A percentile compares a stretch with the other conserved stretches of the same genome.
Conservation (phyloP, 2,797 vertebrate species). For the Esox masquinongy region DNA sequence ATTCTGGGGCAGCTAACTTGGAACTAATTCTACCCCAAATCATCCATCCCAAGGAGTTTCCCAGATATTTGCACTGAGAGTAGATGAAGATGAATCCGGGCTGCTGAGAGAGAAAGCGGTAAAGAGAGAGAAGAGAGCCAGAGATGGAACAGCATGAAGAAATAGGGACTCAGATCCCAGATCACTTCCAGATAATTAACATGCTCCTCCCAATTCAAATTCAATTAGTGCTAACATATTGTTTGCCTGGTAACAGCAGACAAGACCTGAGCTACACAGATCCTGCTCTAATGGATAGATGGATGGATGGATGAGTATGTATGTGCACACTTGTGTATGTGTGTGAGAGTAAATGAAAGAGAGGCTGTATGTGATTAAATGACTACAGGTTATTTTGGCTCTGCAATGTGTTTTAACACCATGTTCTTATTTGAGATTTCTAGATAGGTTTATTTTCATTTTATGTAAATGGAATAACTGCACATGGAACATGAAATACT, state of each 20-base stretch:
- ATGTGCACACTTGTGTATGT: not conserved
- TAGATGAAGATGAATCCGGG: too few relatives aligned
- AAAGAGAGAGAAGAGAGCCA: not conserved
- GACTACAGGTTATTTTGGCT: too few relatives aligned
- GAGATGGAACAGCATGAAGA: not conserved
- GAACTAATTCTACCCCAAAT: too few relatives aligned
- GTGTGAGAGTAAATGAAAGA: not conserved
- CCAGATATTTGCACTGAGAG: too few relatives aligned
- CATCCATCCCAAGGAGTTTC: too few relatives aligned
- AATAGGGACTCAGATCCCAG: not conserved
- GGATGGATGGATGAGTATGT: not conserved
- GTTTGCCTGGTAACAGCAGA: slow-evolving; percentile 25
- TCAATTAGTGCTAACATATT: slow-evolving; percentile 27
- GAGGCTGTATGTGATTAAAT: not conserved
- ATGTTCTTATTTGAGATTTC: too few relatives aligned
- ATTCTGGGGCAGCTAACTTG: too few relatives aligned
- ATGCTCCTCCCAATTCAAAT: slow-evolving; percentile 8
- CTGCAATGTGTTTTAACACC: too few relatives aligned
- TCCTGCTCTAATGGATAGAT: not conserved
- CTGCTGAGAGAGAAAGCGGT: too few relatives aligned
- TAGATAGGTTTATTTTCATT: too few relatives aligned
- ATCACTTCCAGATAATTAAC: not conserved
- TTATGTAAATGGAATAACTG: too few relatives aligned
- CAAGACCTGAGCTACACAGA: slow-evolving; percentile 4
- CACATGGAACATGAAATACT: too few relatives aligned